Evolutionary conservation across 2,888 invertebrate genomes (phyloP).

Genomic region (Sussaba pulchella): DNA sequence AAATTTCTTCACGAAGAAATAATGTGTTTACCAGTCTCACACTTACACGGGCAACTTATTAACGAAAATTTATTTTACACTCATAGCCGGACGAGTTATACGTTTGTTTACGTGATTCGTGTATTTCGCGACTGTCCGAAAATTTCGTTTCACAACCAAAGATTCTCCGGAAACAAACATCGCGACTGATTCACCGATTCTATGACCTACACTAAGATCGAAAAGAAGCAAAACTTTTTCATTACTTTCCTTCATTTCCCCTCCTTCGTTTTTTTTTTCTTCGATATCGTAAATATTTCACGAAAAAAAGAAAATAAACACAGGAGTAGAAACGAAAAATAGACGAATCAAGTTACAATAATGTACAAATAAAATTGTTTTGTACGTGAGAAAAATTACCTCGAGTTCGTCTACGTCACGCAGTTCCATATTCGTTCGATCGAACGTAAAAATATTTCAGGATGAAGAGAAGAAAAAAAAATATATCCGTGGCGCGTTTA

Average conservation of each 20-base stretch:
- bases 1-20: conserved; percentile 1
- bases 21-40: conserved; percentile 12
- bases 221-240: background rate
- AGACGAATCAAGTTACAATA: background rate
- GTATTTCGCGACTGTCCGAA: background rate
- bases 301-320: background rate
- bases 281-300: background rate
- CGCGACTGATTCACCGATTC: background rate
- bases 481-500: background rate
- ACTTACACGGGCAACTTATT: background rate
- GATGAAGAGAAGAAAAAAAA: background rate
- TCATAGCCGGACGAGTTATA: background rate
- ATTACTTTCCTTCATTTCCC: too few species aligned
- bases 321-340: background rate
- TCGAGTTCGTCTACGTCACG: conserved; percentile 22
- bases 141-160: background rate
- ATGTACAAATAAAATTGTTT: background rate
- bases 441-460: background rate
- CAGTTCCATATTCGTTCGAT: conserved; percentile 28
- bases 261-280: too few species aligned
- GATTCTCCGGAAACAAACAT: background rate
- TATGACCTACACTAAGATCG: conserved; percentile 13
- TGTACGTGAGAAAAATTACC: conserved; percentile 35
- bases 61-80: background rate
- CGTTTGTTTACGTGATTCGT: conserved; percentile 14